Percentiles rank a stretch among this genome's conserved stretches.
Evolutionary conservation across 2,888 invertebrate genomes (phyloP).

Genomic region (Heliconius hortense): DNA sequence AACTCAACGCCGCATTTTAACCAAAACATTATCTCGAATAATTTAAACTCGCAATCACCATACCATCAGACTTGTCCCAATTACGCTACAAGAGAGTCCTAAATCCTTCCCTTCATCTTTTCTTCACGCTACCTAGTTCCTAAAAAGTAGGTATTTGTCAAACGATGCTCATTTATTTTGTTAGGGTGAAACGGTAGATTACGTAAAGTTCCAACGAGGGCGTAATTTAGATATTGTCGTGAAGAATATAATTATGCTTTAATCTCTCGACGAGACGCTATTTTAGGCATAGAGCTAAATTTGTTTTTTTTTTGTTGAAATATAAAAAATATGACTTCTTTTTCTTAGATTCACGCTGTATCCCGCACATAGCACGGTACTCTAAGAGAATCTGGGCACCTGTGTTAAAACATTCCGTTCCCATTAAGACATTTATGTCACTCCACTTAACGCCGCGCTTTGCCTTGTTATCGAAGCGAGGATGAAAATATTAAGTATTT

Average conservation of each 20-base stretch:
- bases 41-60: background rate
- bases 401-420: background rate
- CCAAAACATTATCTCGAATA: no score
- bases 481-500: no score
- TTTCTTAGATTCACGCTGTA: background rate
- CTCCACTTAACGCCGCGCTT: no score
- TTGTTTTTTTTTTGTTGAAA: background rate
- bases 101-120: background rate
- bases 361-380: background rate
- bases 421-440: no score
- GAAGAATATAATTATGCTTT: slow-evolving; percentile 21
- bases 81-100: background rate
- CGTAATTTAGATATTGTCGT: slow-evolving; percentile 20
- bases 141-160: slow-evolving; percentile 8
- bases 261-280: slow-evolving; percentile 6
- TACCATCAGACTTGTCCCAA: background rate
- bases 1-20: no score
- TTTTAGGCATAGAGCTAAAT: slow-evolving; percentile 14
- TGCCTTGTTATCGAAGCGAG: no score
- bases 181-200: slow-evolving; percentile 12
- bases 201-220: slow-evolving; percentile 12
- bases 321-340: background rate
- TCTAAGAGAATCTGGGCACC: background rate
- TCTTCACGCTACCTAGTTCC: slow-evolving; percentile 3
- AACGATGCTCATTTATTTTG: slow-evolving; percentile 24